A percentile compares a stretch with the other conserved stretches of the same genome.
Evolutionary conservation across 2,797 vertebrate genomes (phyloP).

Genomic region (Sebastolobus alascanus): DNA sequence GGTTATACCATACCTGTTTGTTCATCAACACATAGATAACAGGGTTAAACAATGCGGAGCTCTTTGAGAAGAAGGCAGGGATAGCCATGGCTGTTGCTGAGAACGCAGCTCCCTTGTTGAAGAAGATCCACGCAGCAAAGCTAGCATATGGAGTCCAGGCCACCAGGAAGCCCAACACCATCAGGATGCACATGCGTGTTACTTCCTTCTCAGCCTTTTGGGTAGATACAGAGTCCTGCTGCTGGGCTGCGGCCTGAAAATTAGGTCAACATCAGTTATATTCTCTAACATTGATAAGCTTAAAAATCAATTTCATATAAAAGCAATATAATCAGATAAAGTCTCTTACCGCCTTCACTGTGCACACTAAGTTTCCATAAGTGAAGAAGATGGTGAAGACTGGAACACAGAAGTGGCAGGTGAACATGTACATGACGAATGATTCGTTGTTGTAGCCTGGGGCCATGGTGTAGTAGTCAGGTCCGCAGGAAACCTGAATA

Average conservation of each 20-base stretch:
- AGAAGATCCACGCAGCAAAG: constrained; percentile 14
- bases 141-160: constrained; percentile 87
- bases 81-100: not conserved
- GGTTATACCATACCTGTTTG: constrained; percentile 59
- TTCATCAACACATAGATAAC: constrained; percentile 82
- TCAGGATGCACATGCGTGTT: constrained; percentile 88
- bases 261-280: not conserved
- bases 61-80: constrained; percentile 74
- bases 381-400: constrained; percentile 84
- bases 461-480: constrained; percentile 69
- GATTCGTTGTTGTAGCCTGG: constrained; percentile 85
- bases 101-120: not conserved
- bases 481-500: constrained; percentile 15
- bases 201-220: constrained; percentile 90
- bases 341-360: constrained; percentile 85
- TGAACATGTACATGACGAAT: constrained; percentile 84
- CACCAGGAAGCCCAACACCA: constrained; percentile 87
- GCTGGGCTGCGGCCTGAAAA: constrained; percentile 85
- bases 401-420: constrained; percentile 77
- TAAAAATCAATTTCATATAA: not conserved
- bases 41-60: constrained; percentile 87
- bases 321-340: not conserved
- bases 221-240: constrained; percentile 87
- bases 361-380: constrained; percentile 82
- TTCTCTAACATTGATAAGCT: not conserved